Evolutionary conservation across 1,140 invertebrate genomes (phyloP), one percentile per base, ranked within the genome.

Genomic region (Cotesia typhae): DNA sequence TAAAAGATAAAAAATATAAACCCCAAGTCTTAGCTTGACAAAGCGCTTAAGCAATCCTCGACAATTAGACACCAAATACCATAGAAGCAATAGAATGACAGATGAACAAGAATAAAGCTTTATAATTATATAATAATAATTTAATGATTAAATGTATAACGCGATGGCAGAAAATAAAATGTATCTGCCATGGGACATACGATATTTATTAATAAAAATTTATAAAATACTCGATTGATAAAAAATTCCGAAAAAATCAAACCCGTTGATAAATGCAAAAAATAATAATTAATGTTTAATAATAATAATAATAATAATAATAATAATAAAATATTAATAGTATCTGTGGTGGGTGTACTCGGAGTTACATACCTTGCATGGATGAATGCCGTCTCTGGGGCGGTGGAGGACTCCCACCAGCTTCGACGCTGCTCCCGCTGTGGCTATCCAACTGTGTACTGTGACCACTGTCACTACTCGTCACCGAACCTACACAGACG

Each of bases 391-490:
- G 85, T 82, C 88, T 84, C 80, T 83, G 87, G 61, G 81, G 84
- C 78, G 82, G 86, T 72, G 83, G 85, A 80, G 87, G 86, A 79
- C 85, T 86, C 67, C 87, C 84, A 78, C 85, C 86, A 71, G 85
- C 87, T 78, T 90, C 89, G 12, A 89, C 86, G 72, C 90, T 91
- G 85, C 90, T 91, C 78, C 89, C 90, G 74, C 90, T 90, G 80
- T 91, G 90, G 79, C 91, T 89, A 87, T 93, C 92, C 80, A 91
- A 90, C 80, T 93, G 93, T 53, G 93, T 94, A 71, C 93, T 94
- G 83, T 93, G 93, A 79, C 94, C 94, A 79, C 94, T 95, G 87
- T 96, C 94, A 83, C 92, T 94, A 75, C 93, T 95, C 74, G 93
- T 94, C 75, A 94, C 91, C 67, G 94, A 95, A 82, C 93, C 94